Evolutionary conservation across 2,888 invertebrate genomes (phyloP).

Genomic region (Frankliniella intonsa): DNA sequence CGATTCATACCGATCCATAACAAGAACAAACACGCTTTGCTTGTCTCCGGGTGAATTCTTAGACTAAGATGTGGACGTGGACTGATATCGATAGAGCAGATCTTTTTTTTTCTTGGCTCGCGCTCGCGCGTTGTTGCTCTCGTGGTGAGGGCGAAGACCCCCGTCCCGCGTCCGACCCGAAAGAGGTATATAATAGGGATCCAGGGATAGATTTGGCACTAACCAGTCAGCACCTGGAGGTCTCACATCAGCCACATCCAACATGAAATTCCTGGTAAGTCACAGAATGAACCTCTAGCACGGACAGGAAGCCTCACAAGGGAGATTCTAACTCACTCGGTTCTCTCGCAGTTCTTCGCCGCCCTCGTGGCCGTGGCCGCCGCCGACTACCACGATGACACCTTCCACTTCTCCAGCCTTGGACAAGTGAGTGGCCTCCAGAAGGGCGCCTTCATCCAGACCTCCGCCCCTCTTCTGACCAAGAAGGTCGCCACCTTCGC

Average conservation of each 20-base stretch:
- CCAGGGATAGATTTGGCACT: background rate
- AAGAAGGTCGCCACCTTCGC: background rate
- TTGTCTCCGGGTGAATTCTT: background rate
- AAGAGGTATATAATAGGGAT: background rate
- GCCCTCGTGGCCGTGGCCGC: slow-evolving; percentile 12
- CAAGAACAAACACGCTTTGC: no score
- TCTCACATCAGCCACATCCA: background rate
- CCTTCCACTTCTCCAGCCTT: slow-evolving; percentile 12
- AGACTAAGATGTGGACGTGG: background rate
- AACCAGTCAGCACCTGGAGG: background rate
- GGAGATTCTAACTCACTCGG: background rate
- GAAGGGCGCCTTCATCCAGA: background rate
- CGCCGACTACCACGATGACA: slow-evolving; percentile 15
- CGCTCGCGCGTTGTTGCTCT: no score
- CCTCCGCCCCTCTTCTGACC: background rate
- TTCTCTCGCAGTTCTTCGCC: background rate
- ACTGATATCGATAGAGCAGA: background rate
- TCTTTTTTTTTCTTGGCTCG: background rate
- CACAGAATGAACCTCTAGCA: background rate
- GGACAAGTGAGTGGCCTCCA: slow-evolving; percentile 1
- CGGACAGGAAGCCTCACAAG: background rate
- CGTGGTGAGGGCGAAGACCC: background rate
- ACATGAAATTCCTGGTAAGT: slow-evolving; percentile 13
- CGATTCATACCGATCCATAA: no score
- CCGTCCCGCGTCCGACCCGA: background rate